These are phyloP conservation scores for Oedothorax gibbosus DNA, from an alignment of 1,140 invertebrate species.

Conservation along the genomic window DNA sequence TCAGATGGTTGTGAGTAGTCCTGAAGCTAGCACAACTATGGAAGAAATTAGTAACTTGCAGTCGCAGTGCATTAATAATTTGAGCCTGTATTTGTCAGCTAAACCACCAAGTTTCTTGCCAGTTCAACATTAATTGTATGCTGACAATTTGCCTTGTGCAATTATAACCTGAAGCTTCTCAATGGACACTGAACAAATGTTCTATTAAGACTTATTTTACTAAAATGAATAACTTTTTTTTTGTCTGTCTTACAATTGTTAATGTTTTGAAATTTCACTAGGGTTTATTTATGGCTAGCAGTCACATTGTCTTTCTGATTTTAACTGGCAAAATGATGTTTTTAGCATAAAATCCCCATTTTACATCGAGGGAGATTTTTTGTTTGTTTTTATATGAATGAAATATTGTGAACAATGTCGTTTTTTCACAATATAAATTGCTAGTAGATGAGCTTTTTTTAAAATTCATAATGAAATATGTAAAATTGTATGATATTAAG, in stretches of 20 bases:
- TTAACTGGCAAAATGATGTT: background rate
- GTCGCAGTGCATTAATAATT: conserved; percentile 51
- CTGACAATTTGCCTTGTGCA: too few species aligned
- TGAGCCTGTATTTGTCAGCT: conserved; percentile 46
- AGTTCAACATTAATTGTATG: background rate
- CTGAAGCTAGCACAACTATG: conserved; percentile 27
- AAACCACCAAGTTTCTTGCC: conserved; percentile 40
- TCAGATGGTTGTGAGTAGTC: conserved; percentile 55
- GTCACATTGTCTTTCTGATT: background rate
- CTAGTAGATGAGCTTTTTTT: too few species aligned
- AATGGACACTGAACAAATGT: conserved; percentile 29
- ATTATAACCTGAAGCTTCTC: too few species aligned
- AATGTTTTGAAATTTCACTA: too few species aligned
- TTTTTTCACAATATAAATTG: too few species aligned
- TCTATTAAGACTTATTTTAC: conserved; percentile 34
- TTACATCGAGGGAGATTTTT: too few species aligned
- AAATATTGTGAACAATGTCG: too few species aligned
- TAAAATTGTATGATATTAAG: too few species aligned
- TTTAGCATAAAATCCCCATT: background rate
- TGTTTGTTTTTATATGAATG: too few species aligned
- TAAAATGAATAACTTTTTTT: background rate
- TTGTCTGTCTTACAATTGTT: too few species aligned
- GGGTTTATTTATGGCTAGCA: too few species aligned
- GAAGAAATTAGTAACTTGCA: conserved; percentile 50
- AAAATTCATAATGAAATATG: too few species aligned